Evolutionary conservation across 2,797 vertebrate genomes (phyloP).

Genomic region (Sebastes aleutianus): DNA sequence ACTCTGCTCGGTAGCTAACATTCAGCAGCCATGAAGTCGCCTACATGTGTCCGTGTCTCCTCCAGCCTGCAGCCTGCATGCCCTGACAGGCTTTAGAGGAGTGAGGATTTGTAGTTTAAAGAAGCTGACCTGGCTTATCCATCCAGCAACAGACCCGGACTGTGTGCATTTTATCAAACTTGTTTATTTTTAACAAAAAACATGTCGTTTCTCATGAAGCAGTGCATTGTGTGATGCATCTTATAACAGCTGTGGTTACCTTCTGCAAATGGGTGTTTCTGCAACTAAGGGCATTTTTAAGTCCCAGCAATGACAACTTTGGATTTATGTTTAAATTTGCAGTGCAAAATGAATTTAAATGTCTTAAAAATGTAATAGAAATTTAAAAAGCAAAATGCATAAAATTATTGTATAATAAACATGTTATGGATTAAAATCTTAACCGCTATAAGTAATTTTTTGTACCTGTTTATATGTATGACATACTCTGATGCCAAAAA

Average conservation of each 20-base stretch:
- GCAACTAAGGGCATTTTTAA: no score
- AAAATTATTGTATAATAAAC: no score
- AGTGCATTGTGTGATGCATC: not conserved
- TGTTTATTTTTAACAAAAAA: not conserved
- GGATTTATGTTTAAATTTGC: no score
- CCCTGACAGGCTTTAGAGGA: not conserved
- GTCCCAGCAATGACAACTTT: no score
- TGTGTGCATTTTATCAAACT: not conserved
- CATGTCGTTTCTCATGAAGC: not conserved
- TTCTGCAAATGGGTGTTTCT: not conserved
- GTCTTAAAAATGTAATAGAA: no score
- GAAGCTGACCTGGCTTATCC: not conserved
- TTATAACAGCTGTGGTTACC: not conserved
- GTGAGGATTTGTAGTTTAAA: not conserved
- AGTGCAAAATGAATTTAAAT: no score
- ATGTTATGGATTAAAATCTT: no score
- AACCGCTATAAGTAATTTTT: no score
- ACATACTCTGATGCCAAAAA: no score
- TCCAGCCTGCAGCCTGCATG: not conserved
- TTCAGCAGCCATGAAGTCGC: not conserved
- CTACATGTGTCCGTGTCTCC: not conserved
- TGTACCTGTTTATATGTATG: no score
- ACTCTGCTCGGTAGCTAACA: conserved; percentile 6
- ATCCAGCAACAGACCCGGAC: not conserved
- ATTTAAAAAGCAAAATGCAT: no score